Base-by-base conservation (phyloP, 2,888 invertebrate genomes). In the Cheilosia grossa region DNA sequence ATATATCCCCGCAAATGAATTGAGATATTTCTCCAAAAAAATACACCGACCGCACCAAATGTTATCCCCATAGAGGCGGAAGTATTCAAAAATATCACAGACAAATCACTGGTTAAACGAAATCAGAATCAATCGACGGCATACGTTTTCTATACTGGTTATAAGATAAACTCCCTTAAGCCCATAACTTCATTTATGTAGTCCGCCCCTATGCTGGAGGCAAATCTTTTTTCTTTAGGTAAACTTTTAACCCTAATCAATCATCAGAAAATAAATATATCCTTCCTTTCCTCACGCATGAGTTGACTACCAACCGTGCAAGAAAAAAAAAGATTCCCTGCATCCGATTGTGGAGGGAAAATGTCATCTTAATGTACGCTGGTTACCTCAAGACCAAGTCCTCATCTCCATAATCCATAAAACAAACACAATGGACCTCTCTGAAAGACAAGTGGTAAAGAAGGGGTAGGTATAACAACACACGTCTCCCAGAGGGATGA, bases 211-310 rank as follows among this genome's bases (percentile, higher is more conserved):
- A 7, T 24, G 17, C 40, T 17, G 19, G 17, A 51, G 19, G 51
- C n/a, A 19, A 42, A 42, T 30, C 42, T 15, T 30, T 3, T 30
- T 30, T 24, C 19, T 30, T 42, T 42, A 51, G 51, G 42, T 61
- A 61, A 72, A 72, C 17, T 51, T 49, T 61, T 17, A 59, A 72
- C 70, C 70, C 70, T 72, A 51, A 58, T 72, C 51, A 72, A 72
- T 72, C 59, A 72, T 70, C 37, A 27, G 49, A 7, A 59, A 5
- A 59, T 19, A 70, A 51, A 13, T 59, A 59, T 40, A 59, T 59
- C 70, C 59, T 51, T 59, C 37, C 49, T 27, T 10, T 15, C 33
- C 24, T 42, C n/a, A n/a, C 24, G 17, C 49, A 21, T 7, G 47
- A 30, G 19, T 7, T n/a, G n/a, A 47, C 19, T 21, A 17, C 1